Conservation (phyloP, 2,797 vertebrate genomes). For the Falco concolor region DNA sequence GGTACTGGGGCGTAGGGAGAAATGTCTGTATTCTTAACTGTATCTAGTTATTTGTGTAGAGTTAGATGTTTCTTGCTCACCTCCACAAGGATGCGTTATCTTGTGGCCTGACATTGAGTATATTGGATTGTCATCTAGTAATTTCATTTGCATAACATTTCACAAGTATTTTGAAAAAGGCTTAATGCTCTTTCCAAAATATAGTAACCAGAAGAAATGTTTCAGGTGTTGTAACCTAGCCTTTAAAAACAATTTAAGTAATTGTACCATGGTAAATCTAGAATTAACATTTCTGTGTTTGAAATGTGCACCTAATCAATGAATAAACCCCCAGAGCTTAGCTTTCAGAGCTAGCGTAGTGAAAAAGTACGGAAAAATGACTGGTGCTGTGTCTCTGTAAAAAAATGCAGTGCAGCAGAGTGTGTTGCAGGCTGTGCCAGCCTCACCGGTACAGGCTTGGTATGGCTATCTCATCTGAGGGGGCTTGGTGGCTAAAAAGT, state of each 20-base stretch:
- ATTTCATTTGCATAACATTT: background rate
- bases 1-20: background rate
- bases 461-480: background rate
- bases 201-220: background rate
- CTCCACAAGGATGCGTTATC: background rate
- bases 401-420: background rate
- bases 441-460: background rate
- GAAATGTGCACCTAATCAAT: background rate
- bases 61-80: background rate
- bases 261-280: accelerated
- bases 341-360: background rate
- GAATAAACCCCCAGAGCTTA: background rate
- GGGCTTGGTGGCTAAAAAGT: background rate
- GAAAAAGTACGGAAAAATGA: background rate
- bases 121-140: background rate
- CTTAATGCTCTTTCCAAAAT: background rate
- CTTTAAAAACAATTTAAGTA: background rate
- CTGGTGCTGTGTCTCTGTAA: accelerated
- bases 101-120: background rate
- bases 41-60: background rate
- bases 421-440: accelerated
- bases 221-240: background rate
- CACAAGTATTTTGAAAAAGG: background rate
- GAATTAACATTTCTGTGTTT: background rate
- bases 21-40: background rate